phyloP scores from a whole-genome alignment of 2,888 invertebrate genomes.

The Dichetophora obliterata region DNA sequence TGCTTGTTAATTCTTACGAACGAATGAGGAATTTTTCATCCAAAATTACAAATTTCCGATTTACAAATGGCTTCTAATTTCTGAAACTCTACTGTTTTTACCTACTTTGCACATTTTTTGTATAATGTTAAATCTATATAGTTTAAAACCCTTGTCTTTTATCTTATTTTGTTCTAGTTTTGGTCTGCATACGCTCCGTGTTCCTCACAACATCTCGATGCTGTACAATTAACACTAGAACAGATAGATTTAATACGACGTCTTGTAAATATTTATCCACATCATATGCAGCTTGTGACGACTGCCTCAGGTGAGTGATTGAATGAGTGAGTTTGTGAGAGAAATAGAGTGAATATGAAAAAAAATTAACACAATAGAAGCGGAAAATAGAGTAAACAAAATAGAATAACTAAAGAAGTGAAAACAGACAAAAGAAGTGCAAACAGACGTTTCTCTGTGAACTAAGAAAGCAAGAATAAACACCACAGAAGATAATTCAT shows the following conservation, averaged over 20 bases:
- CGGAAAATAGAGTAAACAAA: neutral
- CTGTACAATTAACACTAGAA: conserved; percentile 85
- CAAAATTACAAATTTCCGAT: no score
- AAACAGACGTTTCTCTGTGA: neutral
- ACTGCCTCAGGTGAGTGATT: conserved; percentile 78
- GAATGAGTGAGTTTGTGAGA: neutral
- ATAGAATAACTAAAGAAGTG: neutral
- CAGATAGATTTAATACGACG: conserved; percentile 89
- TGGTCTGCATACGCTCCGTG: conserved; percentile 91
- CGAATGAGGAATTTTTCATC: no score
- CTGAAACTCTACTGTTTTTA: neutral
- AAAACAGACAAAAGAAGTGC: neutral
- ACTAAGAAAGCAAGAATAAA: neutral
- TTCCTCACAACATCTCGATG: conserved; percentile 85
- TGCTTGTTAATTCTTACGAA: no score
- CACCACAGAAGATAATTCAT: neutral
- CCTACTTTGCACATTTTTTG: neutral
- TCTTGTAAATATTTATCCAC: conserved; percentile 83
- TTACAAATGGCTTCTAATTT: no score
- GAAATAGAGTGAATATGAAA: no score
- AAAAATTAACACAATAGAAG: no score
- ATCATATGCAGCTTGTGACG: conserved; percentile 82
- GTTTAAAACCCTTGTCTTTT: no score
- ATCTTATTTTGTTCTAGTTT: conserved; percentile 73
- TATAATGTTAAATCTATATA: neutral